Percentiles rank a stretch among this genome's conserved stretches.
These are phyloP conservation scores for Poecile montanus DNA, from an alignment of 2,797 vertebrate species.

Conservation along the genomic window DNA sequence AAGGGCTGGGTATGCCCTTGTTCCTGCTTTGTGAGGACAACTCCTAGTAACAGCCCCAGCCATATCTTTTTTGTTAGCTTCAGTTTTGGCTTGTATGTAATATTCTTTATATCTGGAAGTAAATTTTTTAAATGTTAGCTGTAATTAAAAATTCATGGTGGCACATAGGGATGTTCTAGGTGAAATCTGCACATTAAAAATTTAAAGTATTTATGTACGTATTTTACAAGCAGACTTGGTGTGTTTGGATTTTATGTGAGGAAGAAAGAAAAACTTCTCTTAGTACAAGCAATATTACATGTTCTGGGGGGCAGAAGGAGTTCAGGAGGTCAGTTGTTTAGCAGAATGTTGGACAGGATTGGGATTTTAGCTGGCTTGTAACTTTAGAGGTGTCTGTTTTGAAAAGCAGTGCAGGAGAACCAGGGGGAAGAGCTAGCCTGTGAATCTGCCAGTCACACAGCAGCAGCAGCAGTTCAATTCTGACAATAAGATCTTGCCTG, in stretches of 20 bases:
- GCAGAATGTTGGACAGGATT: conserved; percentile 39
- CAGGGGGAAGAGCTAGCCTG: background rate
- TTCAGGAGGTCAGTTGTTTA: conserved; percentile 72
- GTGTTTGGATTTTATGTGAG: conserved; percentile 37
- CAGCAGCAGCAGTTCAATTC: background rate
- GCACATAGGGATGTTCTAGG: conserved; percentile 17
- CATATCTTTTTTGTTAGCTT: conserved; percentile 78
- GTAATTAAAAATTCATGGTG: conserved; percentile 49
- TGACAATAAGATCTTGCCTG: background rate
- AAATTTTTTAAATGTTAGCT: conserved; percentile 59
- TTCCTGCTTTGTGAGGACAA: conserved; percentile 81
- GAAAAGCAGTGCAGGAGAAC: background rate
- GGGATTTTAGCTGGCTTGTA: conserved; percentile 65
- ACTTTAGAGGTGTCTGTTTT: conserved; percentile 20
- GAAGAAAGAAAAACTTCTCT: background rate
- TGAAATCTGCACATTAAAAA: conserved; percentile 39
- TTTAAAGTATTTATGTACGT: conserved; percentile 21
- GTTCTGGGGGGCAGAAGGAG: background rate
- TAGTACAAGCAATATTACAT: background rate
- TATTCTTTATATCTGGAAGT: conserved; percentile 74
- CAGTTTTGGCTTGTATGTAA: conserved; percentile 75
- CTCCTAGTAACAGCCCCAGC: conserved; percentile 88
- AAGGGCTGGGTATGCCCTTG: conserved; percentile 73
- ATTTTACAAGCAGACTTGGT: conserved; percentile 40
- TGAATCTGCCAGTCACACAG: background rate